Evolutionary conservation across 2,797 vertebrate genomes (phyloP).

Genomic region (Tarsius wallacei): DNA sequence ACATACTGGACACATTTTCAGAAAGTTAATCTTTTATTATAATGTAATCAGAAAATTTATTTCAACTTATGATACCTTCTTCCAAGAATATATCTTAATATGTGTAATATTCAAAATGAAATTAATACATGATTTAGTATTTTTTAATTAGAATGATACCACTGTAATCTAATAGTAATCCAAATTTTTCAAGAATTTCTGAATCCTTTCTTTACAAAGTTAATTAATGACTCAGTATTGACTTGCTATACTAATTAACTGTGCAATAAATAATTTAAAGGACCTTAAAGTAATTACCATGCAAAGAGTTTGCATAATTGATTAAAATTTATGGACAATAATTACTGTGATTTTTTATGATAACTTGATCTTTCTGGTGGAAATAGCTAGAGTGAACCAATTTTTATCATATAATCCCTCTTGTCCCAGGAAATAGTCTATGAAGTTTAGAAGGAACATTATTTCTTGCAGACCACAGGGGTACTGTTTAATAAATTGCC

Average conservation of each 20-base stretch:
- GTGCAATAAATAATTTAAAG: constrained; percentile 71
- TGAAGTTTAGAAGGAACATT: constrained; percentile 40
- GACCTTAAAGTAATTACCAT: constrained; percentile 57
- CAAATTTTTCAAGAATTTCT: constrained; percentile 43
- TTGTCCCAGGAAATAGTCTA: neutral
- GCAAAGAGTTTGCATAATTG: constrained; percentile 64
- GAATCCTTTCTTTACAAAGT: constrained; percentile 47
- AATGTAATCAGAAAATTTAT: constrained; percentile 35
- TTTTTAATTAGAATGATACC: constrained; percentile 13
- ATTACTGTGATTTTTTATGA: constrained; percentile 31
- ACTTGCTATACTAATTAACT: constrained; percentile 63
- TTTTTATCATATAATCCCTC: constrained; percentile 3
- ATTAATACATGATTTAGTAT: constrained; percentile 44
- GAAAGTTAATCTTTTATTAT: constrained; percentile 8
- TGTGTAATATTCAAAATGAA: constrained; percentile 29
- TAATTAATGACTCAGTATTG: constrained; percentile 57
- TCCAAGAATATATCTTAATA: constrained; percentile 4
- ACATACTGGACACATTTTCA: neutral
- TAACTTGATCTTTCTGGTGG: neutral
- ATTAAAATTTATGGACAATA: constrained; percentile 52
- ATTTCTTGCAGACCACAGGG: constrained; percentile 25
- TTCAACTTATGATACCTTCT: neutral
- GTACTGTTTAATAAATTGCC: constrained; percentile 74
- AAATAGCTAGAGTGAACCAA: constrained; percentile 33
- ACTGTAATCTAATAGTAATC: constrained; percentile 25